Percentiles rank a stretch among this genome's conserved stretches.
phyloP scores from a whole-genome alignment of 1,140 invertebrate genomes.

The Penaeus japonicus region DNA sequence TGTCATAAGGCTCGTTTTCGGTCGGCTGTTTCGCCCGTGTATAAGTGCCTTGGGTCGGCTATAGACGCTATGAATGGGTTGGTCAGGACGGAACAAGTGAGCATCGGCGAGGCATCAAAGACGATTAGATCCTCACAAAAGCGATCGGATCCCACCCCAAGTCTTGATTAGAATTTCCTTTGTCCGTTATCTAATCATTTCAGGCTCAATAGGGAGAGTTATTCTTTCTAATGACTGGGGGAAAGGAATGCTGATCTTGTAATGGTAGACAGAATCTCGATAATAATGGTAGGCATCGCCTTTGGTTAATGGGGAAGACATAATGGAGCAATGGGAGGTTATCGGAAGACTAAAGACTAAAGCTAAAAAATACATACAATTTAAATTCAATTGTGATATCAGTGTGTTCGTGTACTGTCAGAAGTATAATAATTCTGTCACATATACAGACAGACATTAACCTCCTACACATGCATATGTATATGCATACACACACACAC shows the following conservation, averaged over 20 bases:
- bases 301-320: too few species aligned
- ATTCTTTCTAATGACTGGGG: conserved; percentile 50
- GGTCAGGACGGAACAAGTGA: conserved; percentile 52
- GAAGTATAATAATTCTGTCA: too few species aligned
- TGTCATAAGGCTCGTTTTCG: background rate
- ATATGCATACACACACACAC: too few species aligned
- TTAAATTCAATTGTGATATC: too few species aligned
- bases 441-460: too few species aligned
- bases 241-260: conserved; percentile 46
- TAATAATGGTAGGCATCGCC: too few species aligned
- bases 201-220: conserved; percentile 46
- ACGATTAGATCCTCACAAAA: conserved; percentile 53
- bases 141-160: conserved; percentile 52
- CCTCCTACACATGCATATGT: too few species aligned
- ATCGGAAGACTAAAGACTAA: too few species aligned
- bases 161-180: conserved; percentile 49
- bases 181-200: conserved; percentile 53
- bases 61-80: conserved; percentile 45
- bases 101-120: conserved; percentile 54
- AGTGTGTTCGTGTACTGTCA: too few species aligned
- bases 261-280: conserved; percentile 37
- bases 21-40: background rate
- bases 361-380: too few species aligned
- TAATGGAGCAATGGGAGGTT: too few species aligned
- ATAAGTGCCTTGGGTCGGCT: conserved; percentile 20